phyloP scores from a whole-genome alignment of 2,797 vertebrate genomes.

The Anableps anableps region DNA sequence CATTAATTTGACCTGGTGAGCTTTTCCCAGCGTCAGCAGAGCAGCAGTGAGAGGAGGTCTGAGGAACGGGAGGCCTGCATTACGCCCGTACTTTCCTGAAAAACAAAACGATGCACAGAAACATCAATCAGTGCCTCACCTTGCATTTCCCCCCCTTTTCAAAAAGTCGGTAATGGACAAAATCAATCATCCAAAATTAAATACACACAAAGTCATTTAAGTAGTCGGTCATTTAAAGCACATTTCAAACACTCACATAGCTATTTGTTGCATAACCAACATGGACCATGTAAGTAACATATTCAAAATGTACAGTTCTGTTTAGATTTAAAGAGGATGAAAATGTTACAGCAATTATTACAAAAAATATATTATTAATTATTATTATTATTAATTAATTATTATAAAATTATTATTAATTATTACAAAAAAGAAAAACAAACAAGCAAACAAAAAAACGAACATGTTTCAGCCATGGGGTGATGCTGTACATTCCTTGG shows the following conservation, averaged over 20 bases:
- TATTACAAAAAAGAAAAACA: too few species aligned
- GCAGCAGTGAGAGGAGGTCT: slow-evolving; percentile 87
- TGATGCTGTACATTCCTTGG: not conserved
- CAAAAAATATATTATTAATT: too few species aligned
- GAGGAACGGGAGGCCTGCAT: slow-evolving; percentile 80
- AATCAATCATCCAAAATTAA: not conserved
- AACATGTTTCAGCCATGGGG: too few species aligned
- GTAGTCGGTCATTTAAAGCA: slow-evolving; percentile 28
- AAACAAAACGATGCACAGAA: slow-evolving; percentile 25
- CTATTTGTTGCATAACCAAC: slow-evolving; percentile 23
- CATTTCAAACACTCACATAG: slow-evolving; percentile 6
- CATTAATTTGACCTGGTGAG: slow-evolving; percentile 86
- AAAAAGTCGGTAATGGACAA: slow-evolving; percentile 17
- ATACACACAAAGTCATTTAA: not conserved
- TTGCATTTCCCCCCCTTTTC: slow-evolving; percentile 2
- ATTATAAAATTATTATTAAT: too few species aligned
- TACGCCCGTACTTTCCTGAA: slow-evolving; percentile 82
- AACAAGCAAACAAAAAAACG: too few species aligned
- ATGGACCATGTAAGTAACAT: not conserved
- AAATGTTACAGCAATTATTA: slow-evolving; percentile 2
- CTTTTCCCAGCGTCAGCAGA: slow-evolving; percentile 91
- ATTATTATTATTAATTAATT: too few species aligned
- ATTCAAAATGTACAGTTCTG: not conserved
- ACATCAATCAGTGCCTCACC: slow-evolving; percentile 7
- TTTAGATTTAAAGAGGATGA: not conserved